Evolutionary conservation across 2,113 vertebrate genomes (phyloP).

Genomic region (Nyctibius bracteatus): DNA sequence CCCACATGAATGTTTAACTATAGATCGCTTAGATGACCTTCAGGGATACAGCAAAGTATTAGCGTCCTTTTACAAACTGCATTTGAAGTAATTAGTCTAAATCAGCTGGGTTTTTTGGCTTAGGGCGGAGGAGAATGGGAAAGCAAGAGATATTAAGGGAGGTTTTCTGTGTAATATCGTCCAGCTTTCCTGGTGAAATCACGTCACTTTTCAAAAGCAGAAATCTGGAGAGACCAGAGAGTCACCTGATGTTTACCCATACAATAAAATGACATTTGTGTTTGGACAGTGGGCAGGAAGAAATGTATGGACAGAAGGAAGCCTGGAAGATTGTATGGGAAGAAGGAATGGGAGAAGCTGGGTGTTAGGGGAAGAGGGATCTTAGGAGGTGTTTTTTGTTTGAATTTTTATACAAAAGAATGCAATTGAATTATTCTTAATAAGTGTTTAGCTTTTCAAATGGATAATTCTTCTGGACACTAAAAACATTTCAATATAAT

Average conservation of each 20-base stretch:
- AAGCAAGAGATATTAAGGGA: not conserved
- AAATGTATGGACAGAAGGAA: not conserved
- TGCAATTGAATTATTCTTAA: not conserved
- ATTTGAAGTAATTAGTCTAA: constrained; percentile 52
- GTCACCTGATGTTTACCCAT: not conserved
- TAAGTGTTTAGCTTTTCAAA: not conserved
- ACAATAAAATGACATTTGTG: not conserved
- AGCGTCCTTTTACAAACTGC: constrained; percentile 27
- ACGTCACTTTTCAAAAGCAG: not conserved
- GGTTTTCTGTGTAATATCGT: not conserved
- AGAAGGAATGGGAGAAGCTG: not conserved
- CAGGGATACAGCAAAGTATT: constrained; percentile 35
- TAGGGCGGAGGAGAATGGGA: not conserved
- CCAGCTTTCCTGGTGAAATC: not conserved
- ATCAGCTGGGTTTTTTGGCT: not conserved
- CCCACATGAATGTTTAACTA: constrained; percentile 25
- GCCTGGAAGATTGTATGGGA: not conserved
- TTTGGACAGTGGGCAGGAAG: not conserved
- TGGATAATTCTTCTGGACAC: not conserved
- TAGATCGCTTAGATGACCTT: constrained; percentile 60
- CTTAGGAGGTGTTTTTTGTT: not conserved
- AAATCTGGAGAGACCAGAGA: not conserved
- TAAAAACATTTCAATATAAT: not conserved
- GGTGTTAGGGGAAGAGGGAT: not conserved
- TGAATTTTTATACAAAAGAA: not conserved